Percentiles rank a stretch among this genome's conserved stretches.
phyloP scores from a whole-genome alignment of 2,797 vertebrate species.

The Parauchenoglanis ngamensis region DNA sequence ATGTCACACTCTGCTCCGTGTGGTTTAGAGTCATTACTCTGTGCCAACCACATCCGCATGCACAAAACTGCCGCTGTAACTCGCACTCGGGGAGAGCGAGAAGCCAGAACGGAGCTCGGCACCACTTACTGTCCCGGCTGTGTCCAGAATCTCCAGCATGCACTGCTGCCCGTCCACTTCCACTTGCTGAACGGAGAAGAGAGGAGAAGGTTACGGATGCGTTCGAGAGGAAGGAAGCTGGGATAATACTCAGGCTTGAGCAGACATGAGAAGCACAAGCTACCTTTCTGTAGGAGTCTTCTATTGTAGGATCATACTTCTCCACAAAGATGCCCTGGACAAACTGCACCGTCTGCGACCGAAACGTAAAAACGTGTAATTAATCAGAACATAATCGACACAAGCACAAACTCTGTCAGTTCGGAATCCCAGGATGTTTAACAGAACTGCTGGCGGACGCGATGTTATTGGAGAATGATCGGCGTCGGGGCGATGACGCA shows the following conservation, averaged over 20 bases:
- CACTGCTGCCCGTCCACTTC: constrained; percentile 98
- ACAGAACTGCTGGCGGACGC: background rate
- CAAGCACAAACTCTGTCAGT: background rate
- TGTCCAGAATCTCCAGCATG: constrained; percentile 99
- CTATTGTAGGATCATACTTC: constrained; percentile 99
- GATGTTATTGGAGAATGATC: background rate
- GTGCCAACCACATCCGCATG: background rate
- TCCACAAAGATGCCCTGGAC: constrained; percentile 99
- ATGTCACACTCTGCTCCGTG: background rate
- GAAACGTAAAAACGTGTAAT: constrained; percentile 46
- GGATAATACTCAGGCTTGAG: background rate
- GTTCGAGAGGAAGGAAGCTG: background rate
- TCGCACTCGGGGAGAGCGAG: background rate
- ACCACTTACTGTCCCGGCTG: constrained; percentile 93
- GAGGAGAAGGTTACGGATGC: background rate
- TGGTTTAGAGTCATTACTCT: background rate
- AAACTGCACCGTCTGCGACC: constrained; percentile 92
- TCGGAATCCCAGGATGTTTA: background rate
- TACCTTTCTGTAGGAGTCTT: constrained; percentile 99
- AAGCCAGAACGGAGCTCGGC: background rate
- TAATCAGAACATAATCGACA: background rate
- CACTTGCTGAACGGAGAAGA: constrained; percentile 84
- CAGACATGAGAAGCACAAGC: background rate
- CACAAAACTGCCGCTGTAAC: no score
- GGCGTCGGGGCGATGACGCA: background rate